phyloP scores from a whole-genome alignment of 2,888 invertebrate species.

The Ephialtes manifestator region DNA sequence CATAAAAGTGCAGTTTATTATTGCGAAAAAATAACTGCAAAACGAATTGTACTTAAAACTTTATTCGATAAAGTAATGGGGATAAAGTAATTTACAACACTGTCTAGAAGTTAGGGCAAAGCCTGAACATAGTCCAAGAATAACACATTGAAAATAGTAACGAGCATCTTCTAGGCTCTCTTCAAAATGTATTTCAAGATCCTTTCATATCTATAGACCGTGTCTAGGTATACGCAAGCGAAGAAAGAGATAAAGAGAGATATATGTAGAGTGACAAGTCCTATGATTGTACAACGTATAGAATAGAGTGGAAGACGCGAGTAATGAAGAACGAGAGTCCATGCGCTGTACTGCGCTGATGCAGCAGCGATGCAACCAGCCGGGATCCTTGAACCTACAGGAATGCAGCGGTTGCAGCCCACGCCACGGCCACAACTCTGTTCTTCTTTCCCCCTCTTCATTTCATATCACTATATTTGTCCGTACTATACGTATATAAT shows the following conservation, averaged over 20 bases:
- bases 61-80: too few relatives aligned
- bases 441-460: slow-evolving; percentile 74
- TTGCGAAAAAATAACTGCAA: too few relatives aligned
- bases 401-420: slow-evolving; percentile 84
- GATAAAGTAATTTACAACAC: too few relatives aligned
- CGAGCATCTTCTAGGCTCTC: neutral
- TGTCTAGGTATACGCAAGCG: neutral
- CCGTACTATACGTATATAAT: slow-evolving; percentile 52
- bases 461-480: slow-evolving; percentile 67
- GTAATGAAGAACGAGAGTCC: slow-evolving; percentile 48
- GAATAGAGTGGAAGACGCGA: slow-evolving; percentile 16
- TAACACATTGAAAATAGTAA: neutral
- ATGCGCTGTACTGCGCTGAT: slow-evolving; percentile 60
- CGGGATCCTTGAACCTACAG: slow-evolving; percentile 85
- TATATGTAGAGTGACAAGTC: slow-evolving; percentile 14
- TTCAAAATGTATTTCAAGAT: neutral
- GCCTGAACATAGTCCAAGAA: neutral
- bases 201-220: neutral
- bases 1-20: too few relatives aligned
- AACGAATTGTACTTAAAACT: too few relatives aligned
- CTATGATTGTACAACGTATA: neutral
- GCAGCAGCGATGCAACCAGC: slow-evolving; percentile 71
- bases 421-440: slow-evolving; percentile 75
- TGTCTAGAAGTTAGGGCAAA: neutral
- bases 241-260: neutral